Evolutionary conservation across 2,797 vertebrate genomes (phyloP).

Genomic region (Cyprinella venusta): DNA sequence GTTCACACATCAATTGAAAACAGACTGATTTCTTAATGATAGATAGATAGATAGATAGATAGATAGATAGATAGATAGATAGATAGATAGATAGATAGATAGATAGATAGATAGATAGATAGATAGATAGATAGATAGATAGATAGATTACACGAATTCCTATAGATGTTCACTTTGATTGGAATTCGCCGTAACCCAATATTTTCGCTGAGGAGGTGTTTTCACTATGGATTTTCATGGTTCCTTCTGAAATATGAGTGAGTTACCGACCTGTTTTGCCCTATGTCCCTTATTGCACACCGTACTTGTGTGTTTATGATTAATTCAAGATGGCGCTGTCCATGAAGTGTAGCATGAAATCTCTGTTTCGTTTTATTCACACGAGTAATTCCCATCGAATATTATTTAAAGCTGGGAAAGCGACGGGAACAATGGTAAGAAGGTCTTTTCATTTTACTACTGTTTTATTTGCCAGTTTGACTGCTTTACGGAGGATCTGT

Average conservation of each 20-base stretch:
- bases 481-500: neutral
- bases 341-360: slow-evolving; percentile 58
- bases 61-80: too few relatives aligned
- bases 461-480: neutral
- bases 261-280: neutral
- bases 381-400: slow-evolving; percentile 43
- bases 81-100: too few relatives aligned
- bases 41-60: too few relatives aligned
- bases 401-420: slow-evolving; percentile 14
- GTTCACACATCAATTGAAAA: too few relatives aligned
- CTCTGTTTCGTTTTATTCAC: slow-evolving; percentile 61
- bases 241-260: neutral
- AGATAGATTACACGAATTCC: too few relatives aligned
- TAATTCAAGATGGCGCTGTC: slow-evolving; percentile 76
- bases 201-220: neutral
- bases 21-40: too few relatives aligned
- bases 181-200: neutral
- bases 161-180: too few relatives aligned
- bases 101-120: too few relatives aligned
- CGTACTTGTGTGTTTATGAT: slow-evolving; percentile 56
- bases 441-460: neutral
- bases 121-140: too few relatives aligned
- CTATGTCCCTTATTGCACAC: slow-evolving; percentile 62
- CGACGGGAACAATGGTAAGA: slow-evolving; percentile 59
- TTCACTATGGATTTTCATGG: neutral